Evolutionary conservation across 2,888 invertebrate species (phyloP).

Genomic region (Falcaria lacertinaria): DNA sequence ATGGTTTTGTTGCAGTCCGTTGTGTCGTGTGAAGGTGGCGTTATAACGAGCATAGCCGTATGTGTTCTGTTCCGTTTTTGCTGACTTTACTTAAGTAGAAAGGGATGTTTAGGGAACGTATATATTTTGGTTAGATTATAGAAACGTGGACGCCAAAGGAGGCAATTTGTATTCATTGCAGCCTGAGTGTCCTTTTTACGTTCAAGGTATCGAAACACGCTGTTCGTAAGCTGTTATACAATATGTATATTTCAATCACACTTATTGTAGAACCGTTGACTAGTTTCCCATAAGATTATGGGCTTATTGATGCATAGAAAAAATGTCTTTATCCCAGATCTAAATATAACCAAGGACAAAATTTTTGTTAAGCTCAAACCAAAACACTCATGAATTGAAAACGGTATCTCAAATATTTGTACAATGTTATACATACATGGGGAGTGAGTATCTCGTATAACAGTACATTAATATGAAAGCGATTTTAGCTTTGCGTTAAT

Average conservation of each 20-base stretch:
- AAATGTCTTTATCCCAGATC: no score
- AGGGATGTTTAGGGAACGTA: not conserved
- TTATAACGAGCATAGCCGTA: not conserved
- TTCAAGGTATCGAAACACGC: not conserved
- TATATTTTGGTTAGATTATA: not conserved
- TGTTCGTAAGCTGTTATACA: not conserved
- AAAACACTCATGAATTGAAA: constrained; percentile 25
- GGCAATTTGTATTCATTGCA: not conserved
- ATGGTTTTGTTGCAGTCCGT: constrained; percentile 26
- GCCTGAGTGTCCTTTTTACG: not conserved
- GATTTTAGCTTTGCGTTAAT: constrained; percentile 62
- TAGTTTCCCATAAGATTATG: no score
- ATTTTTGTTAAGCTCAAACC: constrained; percentile 32
- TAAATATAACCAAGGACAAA: constrained; percentile 35
- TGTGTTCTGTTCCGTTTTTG: not conserved
- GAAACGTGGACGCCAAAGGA: not conserved
- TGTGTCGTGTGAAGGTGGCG: not conserved
- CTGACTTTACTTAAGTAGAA: not conserved
- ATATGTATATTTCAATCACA: no score
- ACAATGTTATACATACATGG: constrained; percentile 10
- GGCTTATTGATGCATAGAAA: no score
- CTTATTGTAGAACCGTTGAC: no score
- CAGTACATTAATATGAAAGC: constrained; percentile 37
- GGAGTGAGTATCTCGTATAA: constrained; percentile 9
- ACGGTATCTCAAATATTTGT: constrained; percentile 19